A percentile compares a stretch with the other conserved stretches of the same genome.
Evolutionary conservation across 2,888 invertebrate genomes (phyloP).

Genomic region (Pristionchus japonicus): DNA sequence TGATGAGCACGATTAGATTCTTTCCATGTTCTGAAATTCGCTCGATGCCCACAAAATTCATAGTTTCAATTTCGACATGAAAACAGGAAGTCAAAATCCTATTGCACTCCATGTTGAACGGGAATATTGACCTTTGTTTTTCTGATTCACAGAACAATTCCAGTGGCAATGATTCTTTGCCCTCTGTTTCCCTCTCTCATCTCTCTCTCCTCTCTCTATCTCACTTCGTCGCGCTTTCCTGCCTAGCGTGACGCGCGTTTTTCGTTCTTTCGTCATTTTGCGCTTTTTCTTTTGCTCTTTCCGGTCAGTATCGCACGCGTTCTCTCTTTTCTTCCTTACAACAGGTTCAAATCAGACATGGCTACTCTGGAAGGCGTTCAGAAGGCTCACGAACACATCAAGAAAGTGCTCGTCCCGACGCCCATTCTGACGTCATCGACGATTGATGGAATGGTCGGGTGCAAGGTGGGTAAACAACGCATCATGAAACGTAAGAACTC

Average conservation of each 20-base stretch:
- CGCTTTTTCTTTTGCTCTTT: background rate
- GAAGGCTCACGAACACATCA: background rate
- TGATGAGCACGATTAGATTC: too few relatives aligned
- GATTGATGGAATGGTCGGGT: constrained; percentile 40
- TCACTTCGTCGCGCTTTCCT: background rate
- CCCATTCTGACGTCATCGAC: constrained; percentile 41
- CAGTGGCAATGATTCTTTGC: background rate
- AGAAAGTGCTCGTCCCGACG: background rate
- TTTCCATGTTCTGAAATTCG: too few relatives aligned
- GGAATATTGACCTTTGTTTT: too few relatives aligned
- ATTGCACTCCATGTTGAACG: too few relatives aligned
- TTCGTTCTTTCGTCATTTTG: background rate
- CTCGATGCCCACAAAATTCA: too few relatives aligned
- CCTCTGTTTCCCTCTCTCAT: background rate
- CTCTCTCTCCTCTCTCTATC: background rate
- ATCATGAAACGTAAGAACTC: background rate
- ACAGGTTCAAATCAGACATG: background rate
- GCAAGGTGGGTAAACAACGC: constrained; percentile 43
- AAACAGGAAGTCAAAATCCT: too few relatives aligned
- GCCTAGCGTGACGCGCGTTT: background rate
- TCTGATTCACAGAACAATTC: too few relatives aligned
- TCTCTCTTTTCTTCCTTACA: background rate
- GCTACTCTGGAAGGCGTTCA: background rate
- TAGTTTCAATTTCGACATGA: too few relatives aligned
- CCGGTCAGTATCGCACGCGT: background rate